Base-by-base conservation (phyloP, 2,113 vertebrate genomes). In the Lates calcarifer region DNA sequence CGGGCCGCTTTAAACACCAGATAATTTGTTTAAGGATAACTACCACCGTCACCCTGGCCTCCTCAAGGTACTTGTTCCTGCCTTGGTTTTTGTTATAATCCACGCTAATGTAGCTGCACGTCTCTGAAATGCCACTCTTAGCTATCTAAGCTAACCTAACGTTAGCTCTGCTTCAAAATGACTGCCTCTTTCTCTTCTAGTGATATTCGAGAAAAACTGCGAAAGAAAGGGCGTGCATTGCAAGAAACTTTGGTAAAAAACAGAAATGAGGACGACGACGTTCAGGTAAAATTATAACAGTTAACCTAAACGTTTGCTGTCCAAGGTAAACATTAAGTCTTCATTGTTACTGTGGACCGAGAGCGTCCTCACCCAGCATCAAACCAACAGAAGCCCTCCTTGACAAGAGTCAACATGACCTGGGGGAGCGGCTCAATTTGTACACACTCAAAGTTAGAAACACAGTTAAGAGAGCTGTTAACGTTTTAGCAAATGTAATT, bases 231-330 rank as follows among this genome's bases (percentile, higher is more conserved):
- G 1, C 89, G 92, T 0, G 91, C 90, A 24, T 60, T 96, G 28
- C 93, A 93, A 58, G 93, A 92, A 10, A 90, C 90, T 8, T 29
- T 95, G 2, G 76, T 17, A 0, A 90, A 77, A 77, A 85, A 29
- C 47, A 90, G 77, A 84, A 68, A 89, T 22, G 87, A 90, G 33
- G 89, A 90, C 43, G 95, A 90, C 43, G 95, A 96, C 73, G 82
- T 81, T 0, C 93, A 94, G 95, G 95, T 96, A 79, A 80, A 47
- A 24, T 33, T 33, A 18, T 0, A 24, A 4, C 6, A 1, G 62
- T 67, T 26, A 14, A 13, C 8, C 1, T 12, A 1, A 20, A 4
- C 13, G 0, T 35, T 8, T 64, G 24, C 35, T 28, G 15, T 17
- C 7, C 13, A n/a, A 39, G 45, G 12, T 58, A 6, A 8, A 43